phyloP scores from a whole-genome alignment of 2,113 vertebrate genomes.

The Oxyura jamaicensis region DNA sequence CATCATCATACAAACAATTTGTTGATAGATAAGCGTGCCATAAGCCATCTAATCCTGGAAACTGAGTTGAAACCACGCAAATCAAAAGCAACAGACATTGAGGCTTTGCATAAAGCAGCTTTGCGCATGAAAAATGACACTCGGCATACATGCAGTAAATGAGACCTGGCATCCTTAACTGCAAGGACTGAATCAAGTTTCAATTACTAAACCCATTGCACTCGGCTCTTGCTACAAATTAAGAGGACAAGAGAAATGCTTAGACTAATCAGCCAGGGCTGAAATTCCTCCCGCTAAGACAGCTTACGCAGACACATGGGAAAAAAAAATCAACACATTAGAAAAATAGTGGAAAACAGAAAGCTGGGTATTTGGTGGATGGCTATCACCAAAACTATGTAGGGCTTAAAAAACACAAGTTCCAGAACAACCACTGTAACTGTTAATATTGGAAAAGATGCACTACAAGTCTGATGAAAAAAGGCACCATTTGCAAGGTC shows the following conservation, averaged over 20 bases:
- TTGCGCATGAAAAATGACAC: constrained; percentile 20
- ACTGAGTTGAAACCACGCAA: not conserved
- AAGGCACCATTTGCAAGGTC: not conserved
- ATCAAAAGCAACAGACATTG: not conserved
- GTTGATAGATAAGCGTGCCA: not conserved
- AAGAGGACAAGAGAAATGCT: not conserved
- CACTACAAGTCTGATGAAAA: not conserved
- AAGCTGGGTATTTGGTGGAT: not conserved
- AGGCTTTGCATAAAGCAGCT: not conserved
- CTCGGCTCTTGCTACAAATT: not conserved
- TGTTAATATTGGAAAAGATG: not conserved
- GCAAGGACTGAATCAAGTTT: not conserved
- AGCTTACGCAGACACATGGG: not conserved
- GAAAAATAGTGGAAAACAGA: not conserved
- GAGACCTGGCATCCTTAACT: not conserved
- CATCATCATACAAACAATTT: not conserved
- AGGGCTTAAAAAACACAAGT: not conserved
- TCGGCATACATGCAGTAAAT: not conserved
- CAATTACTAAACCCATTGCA: not conserved
- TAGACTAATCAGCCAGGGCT: not conserved
- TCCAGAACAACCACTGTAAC: not conserved
- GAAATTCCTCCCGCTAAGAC: not conserved
- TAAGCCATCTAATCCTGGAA: constrained; percentile 22
- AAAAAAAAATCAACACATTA: not conserved
- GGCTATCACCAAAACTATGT: not conserved